Conservation (phyloP, 23 tunicate genomes). For the Halocynthia aurantium region DNA sequence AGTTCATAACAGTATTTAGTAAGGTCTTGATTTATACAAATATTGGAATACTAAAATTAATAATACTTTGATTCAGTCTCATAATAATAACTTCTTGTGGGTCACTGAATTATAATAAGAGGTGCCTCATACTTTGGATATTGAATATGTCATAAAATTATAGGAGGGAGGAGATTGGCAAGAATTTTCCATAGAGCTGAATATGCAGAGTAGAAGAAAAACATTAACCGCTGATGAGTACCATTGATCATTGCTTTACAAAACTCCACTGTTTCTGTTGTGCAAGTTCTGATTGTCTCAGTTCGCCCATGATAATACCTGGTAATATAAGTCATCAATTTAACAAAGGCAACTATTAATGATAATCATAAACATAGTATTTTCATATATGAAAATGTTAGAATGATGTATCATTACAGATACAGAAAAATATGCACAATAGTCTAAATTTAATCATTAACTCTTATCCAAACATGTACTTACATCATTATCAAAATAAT, state of each 20-base stretch:
- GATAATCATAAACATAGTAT: no score
- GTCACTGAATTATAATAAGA: not conserved
- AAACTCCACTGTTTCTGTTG: constrained; percentile 55
- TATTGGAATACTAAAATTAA: no score
- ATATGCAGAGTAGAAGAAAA: no score
- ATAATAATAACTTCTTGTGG: not conserved
- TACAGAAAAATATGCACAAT: not conserved
- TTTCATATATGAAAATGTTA: no score
- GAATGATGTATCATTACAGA: not conserved
- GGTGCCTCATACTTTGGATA: no score
- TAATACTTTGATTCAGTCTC: no score
- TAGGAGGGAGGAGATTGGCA: no score
- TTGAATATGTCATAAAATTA: no score
- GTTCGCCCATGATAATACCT: constrained; percentile 84
- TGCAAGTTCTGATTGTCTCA: constrained; percentile 78
- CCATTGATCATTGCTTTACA: constrained; percentile 55
- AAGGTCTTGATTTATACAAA: no score
- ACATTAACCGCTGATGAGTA: not conserved
- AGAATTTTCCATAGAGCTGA: no score
- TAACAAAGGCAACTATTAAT: no score
- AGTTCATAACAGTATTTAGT: not conserved
- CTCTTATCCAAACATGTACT: not conserved
- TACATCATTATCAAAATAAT: no score
- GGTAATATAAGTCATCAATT: not conserved
- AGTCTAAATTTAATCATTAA: not conserved